Conservation (phyloP, 2,113 vertebrate species). For the Otus sunia region DNA sequence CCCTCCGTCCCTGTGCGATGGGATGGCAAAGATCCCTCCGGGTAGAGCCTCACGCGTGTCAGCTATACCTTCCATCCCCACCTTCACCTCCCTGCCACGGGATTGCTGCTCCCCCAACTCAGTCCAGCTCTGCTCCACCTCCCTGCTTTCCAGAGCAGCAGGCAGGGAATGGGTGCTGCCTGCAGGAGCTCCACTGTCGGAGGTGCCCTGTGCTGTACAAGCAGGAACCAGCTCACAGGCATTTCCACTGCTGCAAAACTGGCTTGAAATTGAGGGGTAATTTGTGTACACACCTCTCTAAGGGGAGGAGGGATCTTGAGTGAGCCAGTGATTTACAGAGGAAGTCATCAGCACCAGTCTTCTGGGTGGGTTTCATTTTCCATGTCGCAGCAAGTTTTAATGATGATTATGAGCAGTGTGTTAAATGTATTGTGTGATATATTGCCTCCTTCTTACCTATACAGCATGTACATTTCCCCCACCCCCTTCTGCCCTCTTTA, state of each 20-base stretch:
- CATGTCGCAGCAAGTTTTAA: not conserved
- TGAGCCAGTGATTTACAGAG: not conserved
- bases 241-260: not conserved
- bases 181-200: rapidly evolving
- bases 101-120: not conserved
- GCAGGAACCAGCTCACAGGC: not conserved
- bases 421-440: not conserved
- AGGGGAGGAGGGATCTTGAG: not conserved
- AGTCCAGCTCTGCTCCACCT: not conserved
- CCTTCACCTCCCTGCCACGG: not conserved
- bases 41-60: not conserved
- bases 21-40: not conserved
- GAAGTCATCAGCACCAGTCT: not conserved
- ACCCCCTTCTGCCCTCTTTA: not conserved
- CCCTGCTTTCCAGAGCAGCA: not conserved
- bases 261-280: not conserved
- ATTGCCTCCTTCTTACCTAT: not conserved
- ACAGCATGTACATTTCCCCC: rapidly evolving
- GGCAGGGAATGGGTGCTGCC: not conserved
- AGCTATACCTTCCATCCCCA: not conserved
- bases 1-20: not conserved
- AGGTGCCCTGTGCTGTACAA: not conserved
- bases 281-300: not conserved
- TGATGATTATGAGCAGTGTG: not conserved
- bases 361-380: not conserved